Evolutionary conservation across 2,888 invertebrate genomes (phyloP), one percentile per base, ranked within the genome.

Genomic region (Proisotoma minuta): DNA sequence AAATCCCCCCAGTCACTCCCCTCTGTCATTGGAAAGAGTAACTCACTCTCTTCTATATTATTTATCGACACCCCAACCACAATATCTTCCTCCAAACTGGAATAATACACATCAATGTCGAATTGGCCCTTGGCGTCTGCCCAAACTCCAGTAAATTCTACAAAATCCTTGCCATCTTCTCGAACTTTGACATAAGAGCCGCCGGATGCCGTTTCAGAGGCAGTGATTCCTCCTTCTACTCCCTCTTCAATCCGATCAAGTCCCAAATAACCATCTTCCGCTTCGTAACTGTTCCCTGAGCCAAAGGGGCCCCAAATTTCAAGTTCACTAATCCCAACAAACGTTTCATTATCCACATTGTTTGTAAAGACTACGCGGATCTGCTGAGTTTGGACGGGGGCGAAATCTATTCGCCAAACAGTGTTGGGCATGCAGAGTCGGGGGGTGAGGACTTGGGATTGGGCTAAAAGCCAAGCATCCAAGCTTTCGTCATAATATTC

Each of bases 301-400:
- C 62, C 56, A 57, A 69, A 70, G 1, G 72, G 71, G n/a, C 65
- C 71, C 71, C 71, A 72, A 23, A 72, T 67, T 58, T 72, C 72
- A 3, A 72, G 12, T 57, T 72, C 72, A 5, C 68, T 66, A 10
- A 72, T 49, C 27, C 72, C 72, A 43, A 69, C 61, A 53, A 64
- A 72, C 34, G 63, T 63, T 57, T 69, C 63, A 39, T 65, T 66
- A 10, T 24, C 57, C 3, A 50, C 59, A 40, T 72, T 69, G 3
- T 69, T 57, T 0, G 59, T 39, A 24, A 72, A 69, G 8, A 69
- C 48, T 1, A 71, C 51, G 39, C 71, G 54, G 3, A 72, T 23
- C 50, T 61, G 57, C 60, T 68, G 59, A 1, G 69, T 65, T 48
- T 18, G 50, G 10, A 70, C 66, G 10, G 69, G 60, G 47, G 58